Conservation (phyloP, 2,888 invertebrate species). For the Luperina testacea region DNA sequence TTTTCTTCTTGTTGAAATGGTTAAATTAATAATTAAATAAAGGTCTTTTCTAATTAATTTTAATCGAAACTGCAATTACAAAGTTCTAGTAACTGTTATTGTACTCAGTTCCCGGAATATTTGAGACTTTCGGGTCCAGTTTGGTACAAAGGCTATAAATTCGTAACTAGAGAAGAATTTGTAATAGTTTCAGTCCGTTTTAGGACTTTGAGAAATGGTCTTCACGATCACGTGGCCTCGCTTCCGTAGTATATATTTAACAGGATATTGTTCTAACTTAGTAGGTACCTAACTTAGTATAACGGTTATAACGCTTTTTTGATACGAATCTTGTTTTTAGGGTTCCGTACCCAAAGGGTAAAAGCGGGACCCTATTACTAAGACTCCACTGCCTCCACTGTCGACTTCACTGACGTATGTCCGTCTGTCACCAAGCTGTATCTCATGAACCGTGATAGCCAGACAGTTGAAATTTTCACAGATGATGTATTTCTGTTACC, state of each 20-base stretch:
- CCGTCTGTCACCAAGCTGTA: no score
- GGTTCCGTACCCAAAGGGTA: no score
- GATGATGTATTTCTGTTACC: no score
- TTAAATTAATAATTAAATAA: background rate
- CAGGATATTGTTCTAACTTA: conserved; percentile 23
- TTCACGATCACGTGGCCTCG: conserved; percentile 1
- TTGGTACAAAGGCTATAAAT: conserved; percentile 33
- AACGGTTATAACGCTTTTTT: no score
- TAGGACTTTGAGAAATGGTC: conserved; percentile 30
- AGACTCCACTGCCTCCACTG: no score
- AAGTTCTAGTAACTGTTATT: conserved; percentile 25
- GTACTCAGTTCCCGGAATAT: conserved; percentile 15
- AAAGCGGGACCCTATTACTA: no score
- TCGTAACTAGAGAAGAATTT: conserved; percentile 47
- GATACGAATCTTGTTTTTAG: no score
- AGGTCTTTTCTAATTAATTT: background rate
- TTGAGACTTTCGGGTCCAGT: conserved; percentile 7
- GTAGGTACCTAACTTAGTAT: no score
- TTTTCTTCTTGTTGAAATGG: no score
- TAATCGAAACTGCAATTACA: conserved; percentile 1
- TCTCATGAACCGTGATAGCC: no score
- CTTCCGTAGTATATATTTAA: conserved; percentile 6
- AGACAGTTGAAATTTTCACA: no score
- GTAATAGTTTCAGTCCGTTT: conserved; percentile 22
- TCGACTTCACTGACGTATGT: no score